Conservation (phyloP, 2,888 invertebrate genomes). For the Trissonchulus latispiculum region DNA sequence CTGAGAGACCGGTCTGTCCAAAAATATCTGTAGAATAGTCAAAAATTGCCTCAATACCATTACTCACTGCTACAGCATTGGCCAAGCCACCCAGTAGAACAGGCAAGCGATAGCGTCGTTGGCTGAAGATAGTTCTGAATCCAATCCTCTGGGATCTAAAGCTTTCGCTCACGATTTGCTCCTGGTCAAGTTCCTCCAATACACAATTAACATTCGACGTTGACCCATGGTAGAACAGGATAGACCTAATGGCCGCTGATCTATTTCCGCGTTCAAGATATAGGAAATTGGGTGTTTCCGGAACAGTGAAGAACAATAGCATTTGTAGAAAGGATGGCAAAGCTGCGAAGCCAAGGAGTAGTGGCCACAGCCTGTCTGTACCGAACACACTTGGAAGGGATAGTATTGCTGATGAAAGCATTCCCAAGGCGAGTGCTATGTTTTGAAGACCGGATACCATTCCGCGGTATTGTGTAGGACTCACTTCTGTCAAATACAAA, state of each 20-base stretch:
- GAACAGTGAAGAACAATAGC: background rate
- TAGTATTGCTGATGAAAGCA: background rate
- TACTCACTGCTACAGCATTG: no score
- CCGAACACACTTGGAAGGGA: background rate
- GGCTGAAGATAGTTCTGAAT: no score
- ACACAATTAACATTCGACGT: no score
- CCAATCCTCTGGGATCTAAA: no score
- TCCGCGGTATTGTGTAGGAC: background rate
- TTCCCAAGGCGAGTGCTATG: background rate
- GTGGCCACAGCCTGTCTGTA: background rate
- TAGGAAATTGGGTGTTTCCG: slow-evolving; percentile 7
- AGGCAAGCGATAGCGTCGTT: no score
- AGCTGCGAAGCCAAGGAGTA: background rate
- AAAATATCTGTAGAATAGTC: no score
- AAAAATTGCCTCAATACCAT: no score
- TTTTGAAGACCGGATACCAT: background rate
- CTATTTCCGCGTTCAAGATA: background rate
- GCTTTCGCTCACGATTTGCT: no score
- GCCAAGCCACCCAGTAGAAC: no score
- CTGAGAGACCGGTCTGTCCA: no score
- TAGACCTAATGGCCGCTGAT: background rate
- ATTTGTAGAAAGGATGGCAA: background rate
- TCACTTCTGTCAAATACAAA: slow-evolving; percentile 4
- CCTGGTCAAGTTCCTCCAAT: no score
- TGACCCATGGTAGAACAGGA: slow-evolving; percentile 13